These are phyloP conservation scores for Zele albiditarsus DNA, from an alignment of 2,888 invertebrate species.

Conservation along the genomic window DNA sequence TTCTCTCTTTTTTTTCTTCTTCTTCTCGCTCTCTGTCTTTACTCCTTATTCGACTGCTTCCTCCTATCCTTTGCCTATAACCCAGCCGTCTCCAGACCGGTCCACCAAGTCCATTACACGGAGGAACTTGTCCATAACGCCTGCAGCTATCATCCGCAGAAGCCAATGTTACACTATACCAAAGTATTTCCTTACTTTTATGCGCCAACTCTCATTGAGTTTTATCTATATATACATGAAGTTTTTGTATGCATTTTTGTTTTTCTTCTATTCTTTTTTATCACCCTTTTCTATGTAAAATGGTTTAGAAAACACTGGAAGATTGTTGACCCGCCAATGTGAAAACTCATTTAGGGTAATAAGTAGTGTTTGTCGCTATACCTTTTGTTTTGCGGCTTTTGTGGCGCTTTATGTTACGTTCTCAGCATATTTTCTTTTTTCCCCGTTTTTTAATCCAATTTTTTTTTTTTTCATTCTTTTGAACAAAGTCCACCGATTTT, in stretches of 20 bases:
- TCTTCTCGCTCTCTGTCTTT: slow-evolving; percentile 44
- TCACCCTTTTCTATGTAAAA: not conserved
- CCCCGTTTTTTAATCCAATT: not conserved
- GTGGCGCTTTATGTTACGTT: not conserved
- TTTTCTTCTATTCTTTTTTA: not conserved
- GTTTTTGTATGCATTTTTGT: not conserved
- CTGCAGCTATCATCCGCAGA: slow-evolving; percentile 68
- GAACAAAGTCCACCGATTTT: slow-evolving; percentile 14
- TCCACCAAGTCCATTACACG: slow-evolving; percentile 55
- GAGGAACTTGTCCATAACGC: slow-evolving; percentile 66
- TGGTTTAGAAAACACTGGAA: not conserved
- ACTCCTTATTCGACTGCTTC: slow-evolving; percentile 29
- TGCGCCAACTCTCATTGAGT: slow-evolving; percentile 28
- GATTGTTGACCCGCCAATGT: not conserved
- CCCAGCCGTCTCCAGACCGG: slow-evolving; percentile 40
- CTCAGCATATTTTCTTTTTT: not conserved
- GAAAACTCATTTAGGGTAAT: not conserved
- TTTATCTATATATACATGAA: slow-evolving; percentile 43
- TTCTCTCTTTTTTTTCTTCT: slow-evolving; percentile 32
- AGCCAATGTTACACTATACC: slow-evolving; percentile 67
- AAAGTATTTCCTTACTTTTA: slow-evolving; percentile 48
- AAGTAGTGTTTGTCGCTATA: not conserved
- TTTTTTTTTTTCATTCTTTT: slow-evolving; percentile 7
- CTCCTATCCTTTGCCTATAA: slow-evolving; percentile 44
- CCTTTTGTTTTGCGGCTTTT: not conserved